Percentiles rank a stretch among this genome's conserved stretches.
phyloP scores from a whole-genome alignment of 2,113 vertebrate species.

The Tachuris rubrigastra region DNA sequence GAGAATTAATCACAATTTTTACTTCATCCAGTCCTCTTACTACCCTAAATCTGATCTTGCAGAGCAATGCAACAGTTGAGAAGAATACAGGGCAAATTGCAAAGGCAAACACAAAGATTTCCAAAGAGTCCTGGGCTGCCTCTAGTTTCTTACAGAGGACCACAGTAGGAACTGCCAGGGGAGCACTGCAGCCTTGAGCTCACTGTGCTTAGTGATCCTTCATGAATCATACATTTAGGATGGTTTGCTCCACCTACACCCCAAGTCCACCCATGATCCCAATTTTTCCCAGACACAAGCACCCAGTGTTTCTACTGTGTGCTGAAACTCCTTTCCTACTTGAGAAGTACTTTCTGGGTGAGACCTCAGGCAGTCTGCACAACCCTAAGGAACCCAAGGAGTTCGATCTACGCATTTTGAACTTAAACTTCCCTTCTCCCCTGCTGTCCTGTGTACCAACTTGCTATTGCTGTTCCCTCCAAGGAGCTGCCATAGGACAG shows the following conservation, averaged over 20 bases:
- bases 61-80: background rate
- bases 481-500: background rate
- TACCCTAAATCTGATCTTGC: background rate
- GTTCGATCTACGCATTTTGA: accelerated
- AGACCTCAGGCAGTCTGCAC: background rate
- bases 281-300: background rate
- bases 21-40: background rate
- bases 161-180: background rate
- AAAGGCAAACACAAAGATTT: background rate
- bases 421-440: background rate
- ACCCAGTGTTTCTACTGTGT: background rate
- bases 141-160: background rate
- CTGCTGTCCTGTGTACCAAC: background rate
- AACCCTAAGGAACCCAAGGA: background rate
- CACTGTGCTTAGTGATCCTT: background rate
- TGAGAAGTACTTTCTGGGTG: background rate
- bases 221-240: background rate
- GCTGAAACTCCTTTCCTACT: background rate
- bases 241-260: background rate
- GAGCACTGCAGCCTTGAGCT: background rate
- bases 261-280: background rate
- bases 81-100: background rate
- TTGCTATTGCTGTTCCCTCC: background rate
- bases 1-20: background rate
- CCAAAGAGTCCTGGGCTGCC: background rate